Evolutionary conservation across 1,140 invertebrate genomes (phyloP).

Genomic region (Bicyclus anynana): DNA sequence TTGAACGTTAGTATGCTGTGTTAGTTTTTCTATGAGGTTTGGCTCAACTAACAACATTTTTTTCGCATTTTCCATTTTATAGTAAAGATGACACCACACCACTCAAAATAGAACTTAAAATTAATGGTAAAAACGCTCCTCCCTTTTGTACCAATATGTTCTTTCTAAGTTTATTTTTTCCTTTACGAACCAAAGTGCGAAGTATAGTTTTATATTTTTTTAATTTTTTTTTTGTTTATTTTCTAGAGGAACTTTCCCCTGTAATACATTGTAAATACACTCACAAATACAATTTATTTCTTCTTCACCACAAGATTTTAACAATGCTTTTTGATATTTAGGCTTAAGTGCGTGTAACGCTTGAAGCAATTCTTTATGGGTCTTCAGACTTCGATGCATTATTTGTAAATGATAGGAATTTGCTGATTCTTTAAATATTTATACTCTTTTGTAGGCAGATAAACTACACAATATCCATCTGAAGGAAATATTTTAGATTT

Average conservation of each 20-base stretch:
- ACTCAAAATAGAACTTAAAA: slow-evolving; percentile 27
- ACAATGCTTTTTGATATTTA: slow-evolving; percentile 20
- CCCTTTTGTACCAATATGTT: slow-evolving; percentile 19
- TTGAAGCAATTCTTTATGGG: slow-evolving; percentile 17
- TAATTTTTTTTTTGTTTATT: slow-evolving; percentile 25
- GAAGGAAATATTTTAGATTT: slow-evolving; percentile 27
- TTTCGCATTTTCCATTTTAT: slow-evolving; percentile 20
- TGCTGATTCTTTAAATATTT: slow-evolving; percentile 17
- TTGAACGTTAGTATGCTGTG: slow-evolving; percentile 1
- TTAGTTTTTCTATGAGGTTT: slow-evolving; percentile 28
- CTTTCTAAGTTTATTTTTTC: slow-evolving; percentile 12
- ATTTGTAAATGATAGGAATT: slow-evolving; percentile 5
- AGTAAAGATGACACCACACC: slow-evolving; percentile 18
- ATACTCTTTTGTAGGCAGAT: slow-evolving; percentile 23
- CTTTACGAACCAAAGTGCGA: slow-evolving; percentile 12
- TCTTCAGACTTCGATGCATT: slow-evolving; percentile 18
- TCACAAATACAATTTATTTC: slow-evolving; percentile 29
- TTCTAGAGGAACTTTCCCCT: slow-evolving; percentile 24
- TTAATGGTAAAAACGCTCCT: slow-evolving; percentile 31
- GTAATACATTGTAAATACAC: slow-evolving; percentile 22
- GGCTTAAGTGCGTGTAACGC: slow-evolving; percentile 21
- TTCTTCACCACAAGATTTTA: slow-evolving; percentile 16
- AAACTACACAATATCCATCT: slow-evolving; percentile 6
- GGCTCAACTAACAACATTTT: slow-evolving; percentile 31
- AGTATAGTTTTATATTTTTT: slow-evolving; percentile 22